Base-by-base conservation (phyloP, 2,113 vertebrate genomes). In the Oenanthe oenanthe region DNA sequence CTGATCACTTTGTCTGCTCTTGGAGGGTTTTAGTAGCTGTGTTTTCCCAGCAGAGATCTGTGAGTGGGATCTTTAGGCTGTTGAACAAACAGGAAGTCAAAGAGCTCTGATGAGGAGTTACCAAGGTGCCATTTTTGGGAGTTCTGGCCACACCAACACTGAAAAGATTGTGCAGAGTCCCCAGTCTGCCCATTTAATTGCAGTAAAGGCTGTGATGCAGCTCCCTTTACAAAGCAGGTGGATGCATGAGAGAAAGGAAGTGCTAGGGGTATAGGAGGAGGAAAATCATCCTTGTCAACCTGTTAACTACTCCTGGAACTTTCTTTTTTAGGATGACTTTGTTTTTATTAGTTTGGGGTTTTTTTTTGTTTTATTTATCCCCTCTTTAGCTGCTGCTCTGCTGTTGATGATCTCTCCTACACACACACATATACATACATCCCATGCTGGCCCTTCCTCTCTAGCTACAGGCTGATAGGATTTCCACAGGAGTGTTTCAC, bases 31-130 rank as follows among this genome's bases (percentile, higher is more conserved):
- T 77, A 48, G 63, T 50, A 14, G 47, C 45, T 85, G 4, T 0
- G 1, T 86, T 89, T 95, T 90, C 53, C 72, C 85, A 29, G 58
- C 21, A 28, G 62, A 95, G 28, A 38, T 77, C 34, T 77, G 60
- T 73, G 47, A 85, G 62, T 67, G 72, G 66, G 42, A 70, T 66
- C 60, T 80, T 80, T 12, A 88, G 93, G 60, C 75, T 77, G 38
- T 70, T 94, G 63, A 71, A 68, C 79, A 94, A 94, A 79, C 81
- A 77, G 22, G 22, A 74, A 53, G 36, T 95, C 82, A 65, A 76
- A 76, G 50, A 84, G 56, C 60, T 90, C 75, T 85, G 81, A 38
- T 67, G 84, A 57, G 78, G 74, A 73, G 63, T 73, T 92, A 83
- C 78, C 65, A 43, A 82, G 79, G 78, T 88, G 66, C 38, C 17